These are phyloP conservation scores for Hypsopygia costalis DNA, from an alignment of 2,888 invertebrate genomes.

Conservation along the genomic window DNA sequence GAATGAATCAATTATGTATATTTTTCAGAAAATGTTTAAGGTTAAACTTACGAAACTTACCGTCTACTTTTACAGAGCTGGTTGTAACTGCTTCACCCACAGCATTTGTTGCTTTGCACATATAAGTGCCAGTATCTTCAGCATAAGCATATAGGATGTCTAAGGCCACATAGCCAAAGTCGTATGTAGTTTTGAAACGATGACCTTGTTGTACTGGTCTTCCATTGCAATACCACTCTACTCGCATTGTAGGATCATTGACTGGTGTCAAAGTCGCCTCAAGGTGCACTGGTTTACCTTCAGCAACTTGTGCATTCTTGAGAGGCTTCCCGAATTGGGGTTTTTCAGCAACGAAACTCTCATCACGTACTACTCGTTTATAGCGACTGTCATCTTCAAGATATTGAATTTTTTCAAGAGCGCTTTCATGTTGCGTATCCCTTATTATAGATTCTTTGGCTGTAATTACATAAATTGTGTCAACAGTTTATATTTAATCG, in stretches of 20 bases:
- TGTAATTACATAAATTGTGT: conserved; percentile 44
- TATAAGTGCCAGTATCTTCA: conserved; percentile 98
- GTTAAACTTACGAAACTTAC: conserved; percentile 67
- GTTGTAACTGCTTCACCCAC: conserved; percentile 98
- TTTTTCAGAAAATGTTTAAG: too few relatives aligned
- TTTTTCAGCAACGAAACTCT: conserved; percentile 88
- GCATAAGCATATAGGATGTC: conserved; percentile 98
- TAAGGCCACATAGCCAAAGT: conserved; percentile 98
- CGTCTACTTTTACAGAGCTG: conserved; percentile 92
- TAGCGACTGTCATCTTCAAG: conserved; percentile 92
- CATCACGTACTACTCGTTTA: conserved; percentile 86
- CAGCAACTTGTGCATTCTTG: conserved; percentile 91
- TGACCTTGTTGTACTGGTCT: conserved; percentile 95
- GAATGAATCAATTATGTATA: background rate
- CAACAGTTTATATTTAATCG: background rate
- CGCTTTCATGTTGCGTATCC: conserved; percentile 96
- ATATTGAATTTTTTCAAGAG: conserved; percentile 94
- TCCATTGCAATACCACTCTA: conserved; percentile 99
- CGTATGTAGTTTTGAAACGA: conserved; percentile 97
- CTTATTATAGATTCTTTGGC: conserved; percentile 91
- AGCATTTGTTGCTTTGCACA: conserved; percentile 96
- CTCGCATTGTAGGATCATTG: conserved; percentile 98
- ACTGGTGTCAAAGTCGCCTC: conserved; percentile 98
- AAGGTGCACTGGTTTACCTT: conserved; percentile 93
- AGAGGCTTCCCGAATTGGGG: conserved; percentile 94